Evolutionary conservation across 2,113 vertebrate species (phyloP).

Genomic region (Oreamnos americanus): DNA sequence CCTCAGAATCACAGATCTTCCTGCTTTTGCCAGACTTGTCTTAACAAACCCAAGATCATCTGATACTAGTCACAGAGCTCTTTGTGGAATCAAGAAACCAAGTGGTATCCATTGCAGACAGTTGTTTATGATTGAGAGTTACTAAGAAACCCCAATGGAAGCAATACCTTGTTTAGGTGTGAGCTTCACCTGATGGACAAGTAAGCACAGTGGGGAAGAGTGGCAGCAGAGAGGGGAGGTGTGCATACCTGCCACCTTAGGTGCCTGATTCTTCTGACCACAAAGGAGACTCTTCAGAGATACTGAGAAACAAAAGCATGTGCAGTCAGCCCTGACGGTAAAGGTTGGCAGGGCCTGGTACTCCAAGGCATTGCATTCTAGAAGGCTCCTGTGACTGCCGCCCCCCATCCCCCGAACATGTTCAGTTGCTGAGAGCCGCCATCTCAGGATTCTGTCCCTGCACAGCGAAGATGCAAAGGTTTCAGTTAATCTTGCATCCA

Average conservation of each 20-base stretch:
- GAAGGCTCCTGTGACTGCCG: neutral
- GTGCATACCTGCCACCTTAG: too few species aligned
- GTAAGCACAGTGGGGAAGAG: neutral
- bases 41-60: neutral
- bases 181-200: neutral
- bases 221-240: neutral
- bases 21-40: neutral
- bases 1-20: neutral
- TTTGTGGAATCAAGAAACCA: neutral
- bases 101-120: neutral
- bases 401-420: neutral
- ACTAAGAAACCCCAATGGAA: neutral
- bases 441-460: neutral
- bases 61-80: neutral
- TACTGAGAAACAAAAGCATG: neutral
- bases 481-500: slow-evolving; percentile 47
- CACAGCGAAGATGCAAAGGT: neutral
- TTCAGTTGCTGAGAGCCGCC: neutral
- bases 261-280: neutral
- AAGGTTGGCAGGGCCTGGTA: neutral
- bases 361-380: neutral
- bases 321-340: neutral
- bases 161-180: neutral
- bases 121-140: neutral
- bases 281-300: neutral